phyloP scores from a whole-genome alignment of 2,113 vertebrate genomes.

The Salminus brasiliensis region DNA sequence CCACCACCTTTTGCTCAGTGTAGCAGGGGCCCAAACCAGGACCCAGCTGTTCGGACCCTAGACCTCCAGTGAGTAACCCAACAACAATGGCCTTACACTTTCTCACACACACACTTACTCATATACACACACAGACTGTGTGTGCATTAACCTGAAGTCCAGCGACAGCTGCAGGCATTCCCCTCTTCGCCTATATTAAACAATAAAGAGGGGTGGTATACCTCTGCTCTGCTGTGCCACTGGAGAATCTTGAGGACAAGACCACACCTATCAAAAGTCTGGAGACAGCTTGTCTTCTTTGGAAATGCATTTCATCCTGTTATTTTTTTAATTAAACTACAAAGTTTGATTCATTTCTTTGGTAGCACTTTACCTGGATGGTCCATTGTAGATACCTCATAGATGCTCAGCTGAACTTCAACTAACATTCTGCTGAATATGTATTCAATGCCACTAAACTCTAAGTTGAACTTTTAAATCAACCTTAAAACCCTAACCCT shows the following conservation, averaged over 20 bases:
- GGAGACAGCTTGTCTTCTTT: too few relatives aligned
- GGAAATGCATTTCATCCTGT: too few relatives aligned
- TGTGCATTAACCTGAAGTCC: constrained; percentile 42
- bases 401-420: too few relatives aligned
- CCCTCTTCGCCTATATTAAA: constrained; percentile 22
- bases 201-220: constrained; percentile 22
- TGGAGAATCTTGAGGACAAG: background rate
- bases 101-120: background rate
- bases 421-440: too few relatives aligned
- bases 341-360: too few relatives aligned
- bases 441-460: too few relatives aligned
- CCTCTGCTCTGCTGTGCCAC: background rate
- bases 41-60: constrained; percentile 27
- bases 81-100: background rate
- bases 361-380: too few relatives aligned
- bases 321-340: too few relatives aligned
- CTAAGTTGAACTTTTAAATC: too few relatives aligned
- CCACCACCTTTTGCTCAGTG: constrained; percentile 3
- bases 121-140: constrained; percentile 4
- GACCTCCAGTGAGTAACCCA: constrained; percentile 17
- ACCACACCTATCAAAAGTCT: too few relatives aligned
- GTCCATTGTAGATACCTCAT: too few relatives aligned
- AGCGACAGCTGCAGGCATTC: constrained; percentile 56
- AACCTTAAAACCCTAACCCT: too few relatives aligned
- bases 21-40: background rate